These are phyloP conservation scores for Leptatherina wallacei DNA, from an alignment of 2,797 vertebrate genomes.

Conservation along the genomic window DNA sequence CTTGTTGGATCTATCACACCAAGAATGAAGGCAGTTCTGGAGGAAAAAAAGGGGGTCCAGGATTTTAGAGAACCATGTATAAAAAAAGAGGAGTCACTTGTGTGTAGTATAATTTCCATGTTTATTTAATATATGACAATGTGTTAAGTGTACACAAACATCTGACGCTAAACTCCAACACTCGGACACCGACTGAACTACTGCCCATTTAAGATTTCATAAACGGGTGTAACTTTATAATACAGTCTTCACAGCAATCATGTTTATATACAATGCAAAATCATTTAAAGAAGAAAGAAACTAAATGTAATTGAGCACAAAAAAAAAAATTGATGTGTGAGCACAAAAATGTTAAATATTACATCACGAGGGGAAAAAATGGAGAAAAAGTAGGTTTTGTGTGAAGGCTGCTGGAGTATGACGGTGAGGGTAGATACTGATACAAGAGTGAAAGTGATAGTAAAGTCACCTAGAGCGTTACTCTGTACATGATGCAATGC, in stretches of 20 bases:
- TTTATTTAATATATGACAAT: slow-evolving; percentile 96
- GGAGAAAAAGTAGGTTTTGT: slow-evolving; percentile 55
- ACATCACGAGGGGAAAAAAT: slow-evolving; percentile 54
- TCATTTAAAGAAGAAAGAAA: slow-evolving; percentile 53
- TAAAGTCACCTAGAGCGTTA: slow-evolving; percentile 46
- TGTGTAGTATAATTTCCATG: slow-evolving; percentile 89
- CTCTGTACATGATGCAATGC: slow-evolving; percentile 54
- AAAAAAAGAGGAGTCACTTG: slow-evolving; percentile 17
- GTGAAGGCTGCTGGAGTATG: slow-evolving; percentile 55
- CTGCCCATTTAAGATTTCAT: slow-evolving; percentile 79
- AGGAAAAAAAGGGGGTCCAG: too few relatives aligned
- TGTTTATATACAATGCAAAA: slow-evolving; percentile 91
- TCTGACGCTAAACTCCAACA: slow-evolving; percentile 86
- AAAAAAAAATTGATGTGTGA: slow-evolving; percentile 64
- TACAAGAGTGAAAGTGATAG: slow-evolving; percentile 44
- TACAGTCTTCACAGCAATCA: slow-evolving; percentile 87
- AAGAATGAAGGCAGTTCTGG: too few relatives aligned
- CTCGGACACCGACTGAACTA: slow-evolving; percentile 86
- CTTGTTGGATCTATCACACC: too few relatives aligned
- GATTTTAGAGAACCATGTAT: neutral
- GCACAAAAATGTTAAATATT: slow-evolving; percentile 71
- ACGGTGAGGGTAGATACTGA: slow-evolving; percentile 47
- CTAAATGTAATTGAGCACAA: slow-evolving; percentile 64
- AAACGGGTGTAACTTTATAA: slow-evolving; percentile 81
- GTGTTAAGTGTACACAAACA: slow-evolving; percentile 89